Evolutionary conservation across 1,140 invertebrate genomes (phyloP), one percentile per base, ranked within the genome.

Genomic region (Drosophila pruinosa): DNA sequence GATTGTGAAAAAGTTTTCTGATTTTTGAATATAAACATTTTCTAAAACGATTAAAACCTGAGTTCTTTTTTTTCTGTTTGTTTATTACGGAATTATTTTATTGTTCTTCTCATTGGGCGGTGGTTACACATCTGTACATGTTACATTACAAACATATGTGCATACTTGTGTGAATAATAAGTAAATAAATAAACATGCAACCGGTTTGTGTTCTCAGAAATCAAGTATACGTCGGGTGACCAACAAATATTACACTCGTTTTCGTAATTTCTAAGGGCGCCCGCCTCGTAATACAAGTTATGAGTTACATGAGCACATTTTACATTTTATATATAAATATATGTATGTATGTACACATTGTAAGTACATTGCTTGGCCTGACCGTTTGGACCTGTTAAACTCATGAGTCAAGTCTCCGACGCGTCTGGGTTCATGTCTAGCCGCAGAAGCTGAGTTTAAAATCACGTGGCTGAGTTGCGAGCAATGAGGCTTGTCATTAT

Each of bases 11-110:
- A 53, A 71, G 62, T 72, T 65, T 72, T 69, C 41, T 59, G 65
- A 48, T 75, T 62, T 61, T 72, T 57, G 53, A 86, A 74, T 50
- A 81, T 81, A 81, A 88, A 86, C 21, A 54, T 54, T 70, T 74
- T 77, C 26, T 62, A 73, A 80, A 85, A 80, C 72, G 45, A 57
- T 45, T 58, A 68, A 53, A 52, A 38, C n/a, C n/a, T 17, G 12
- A 34, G 10, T 12, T 2, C 28, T 22, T 12, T 10, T 17, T 24
- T 43, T 34, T 56, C 28, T 61, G 53, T 74, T 69, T 62, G 31
- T 57, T 61, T 48, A 53, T 43, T 56, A 43, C 14, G 24, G 39
- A 56, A 47, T 26, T 12, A 31, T 17, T 53, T 15, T 47, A 19
- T 12, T 19, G 12, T 31, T 28, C 7, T n/a, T n/a, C n/a, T n/a